Conservation (phyloP, 2,888 invertebrate genomes). For the Lepas anatifera region DNA sequence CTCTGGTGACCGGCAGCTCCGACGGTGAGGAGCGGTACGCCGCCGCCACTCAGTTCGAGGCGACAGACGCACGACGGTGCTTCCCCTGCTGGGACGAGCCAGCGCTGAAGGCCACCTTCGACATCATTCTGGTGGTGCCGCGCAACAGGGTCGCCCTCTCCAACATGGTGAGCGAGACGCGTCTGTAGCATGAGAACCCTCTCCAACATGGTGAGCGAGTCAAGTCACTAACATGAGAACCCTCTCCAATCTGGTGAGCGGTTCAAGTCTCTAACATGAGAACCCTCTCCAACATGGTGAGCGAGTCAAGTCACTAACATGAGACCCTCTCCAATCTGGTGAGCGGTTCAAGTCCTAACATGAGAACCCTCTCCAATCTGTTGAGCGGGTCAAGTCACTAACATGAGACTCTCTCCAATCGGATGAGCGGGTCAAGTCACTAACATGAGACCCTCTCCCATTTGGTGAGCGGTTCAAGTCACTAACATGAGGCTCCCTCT, state of each 20-base stretch:
- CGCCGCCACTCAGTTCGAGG: conserved; percentile 84
- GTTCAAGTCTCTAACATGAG: background rate
- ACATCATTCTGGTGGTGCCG: conserved; percentile 71
- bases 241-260: conserved; percentile 12
- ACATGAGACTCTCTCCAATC: too few relatives aligned
- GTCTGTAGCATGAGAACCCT: too few relatives aligned
- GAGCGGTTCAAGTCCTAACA: background rate
- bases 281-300: too few relatives aligned
- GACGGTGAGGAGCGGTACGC: conserved; percentile 65
- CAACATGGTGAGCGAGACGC: conserved; percentile 69
- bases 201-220: background rate
- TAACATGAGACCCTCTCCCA: too few relatives aligned
- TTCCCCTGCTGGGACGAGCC: conserved; percentile 99
- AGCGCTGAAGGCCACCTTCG: conserved; percentile 86
- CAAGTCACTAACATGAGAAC: too few relatives aligned
- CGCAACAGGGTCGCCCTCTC: conserved; percentile 73
- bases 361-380: background rate
- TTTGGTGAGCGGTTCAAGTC: too few relatives aligned
- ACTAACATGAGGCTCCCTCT: background rate
- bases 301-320: too few relatives aligned
- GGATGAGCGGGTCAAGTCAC: too few relatives aligned
- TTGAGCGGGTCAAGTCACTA: background rate
- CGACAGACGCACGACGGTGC: conserved; percentile 79
- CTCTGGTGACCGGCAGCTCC: conserved; percentile 30
- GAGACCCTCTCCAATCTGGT: background rate